Conservation (phyloP, 2,113 vertebrate genomes). For the Naja naja region DNA sequence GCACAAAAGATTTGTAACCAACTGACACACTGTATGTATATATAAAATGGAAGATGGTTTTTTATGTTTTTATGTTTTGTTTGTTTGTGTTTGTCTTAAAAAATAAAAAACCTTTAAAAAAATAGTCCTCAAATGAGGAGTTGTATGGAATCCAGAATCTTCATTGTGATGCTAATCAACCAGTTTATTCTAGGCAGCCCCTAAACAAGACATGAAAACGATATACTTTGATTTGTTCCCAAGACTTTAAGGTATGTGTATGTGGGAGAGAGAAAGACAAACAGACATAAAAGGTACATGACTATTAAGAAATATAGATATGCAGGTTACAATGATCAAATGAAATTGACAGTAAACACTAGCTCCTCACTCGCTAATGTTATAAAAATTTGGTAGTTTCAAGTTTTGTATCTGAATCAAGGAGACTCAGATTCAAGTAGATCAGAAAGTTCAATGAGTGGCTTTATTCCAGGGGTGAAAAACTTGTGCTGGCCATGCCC, state of each 20-base stretch:
- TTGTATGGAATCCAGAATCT: background rate
- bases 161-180: background rate
- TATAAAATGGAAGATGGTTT: too few species aligned
- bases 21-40: too few species aligned
- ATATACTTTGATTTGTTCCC: background rate
- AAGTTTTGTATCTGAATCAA: background rate
- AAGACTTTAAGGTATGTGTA: background rate
- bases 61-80: too few species aligned
- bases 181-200: background rate
- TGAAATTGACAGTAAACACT: background rate
- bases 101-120: too few species aligned
- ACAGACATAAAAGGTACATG: background rate
- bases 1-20: too few species aligned
- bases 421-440: background rate
- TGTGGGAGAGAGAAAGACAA: background rate
- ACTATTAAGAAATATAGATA: background rate
- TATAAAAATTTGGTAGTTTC: background rate
- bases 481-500: too few species aligned
- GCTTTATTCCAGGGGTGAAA: background rate
- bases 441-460: background rate
- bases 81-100: too few species aligned
- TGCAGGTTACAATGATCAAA: background rate
- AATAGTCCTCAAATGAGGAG: background rate
- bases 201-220: background rate
- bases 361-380: background rate